These are phyloP conservation scores for Pithys albifrons DNA, from an alignment of 2,113 vertebrate species.

Conservation along the genomic window DNA sequence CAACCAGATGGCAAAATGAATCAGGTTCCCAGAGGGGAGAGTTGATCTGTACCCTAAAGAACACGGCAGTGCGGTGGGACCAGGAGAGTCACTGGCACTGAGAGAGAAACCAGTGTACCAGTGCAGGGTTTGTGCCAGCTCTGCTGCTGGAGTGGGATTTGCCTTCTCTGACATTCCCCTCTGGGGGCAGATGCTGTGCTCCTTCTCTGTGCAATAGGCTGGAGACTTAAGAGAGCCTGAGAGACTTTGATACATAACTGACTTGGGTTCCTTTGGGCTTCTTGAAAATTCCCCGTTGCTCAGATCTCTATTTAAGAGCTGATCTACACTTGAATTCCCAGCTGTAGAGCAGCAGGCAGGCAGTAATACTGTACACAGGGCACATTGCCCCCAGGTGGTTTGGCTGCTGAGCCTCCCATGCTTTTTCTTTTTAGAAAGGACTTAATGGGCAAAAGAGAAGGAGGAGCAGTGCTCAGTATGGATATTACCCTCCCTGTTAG, in stretches of 20 bases:
- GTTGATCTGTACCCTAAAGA: not conserved
- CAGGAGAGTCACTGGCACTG: not conserved
- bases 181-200: not conserved
- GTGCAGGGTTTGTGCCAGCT: not conserved
- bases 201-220: not conserved
- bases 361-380: not conserved
- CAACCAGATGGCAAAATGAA: not conserved
- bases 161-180: not conserved
- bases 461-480: not conserved
- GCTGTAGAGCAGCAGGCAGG: not conserved
- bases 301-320: not conserved
- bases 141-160: not conserved
- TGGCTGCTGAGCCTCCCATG: not conserved
- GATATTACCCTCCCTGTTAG: not conserved
- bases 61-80: fast-evolving
- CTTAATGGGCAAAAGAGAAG: not conserved
- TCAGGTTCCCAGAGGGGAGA: not conserved
- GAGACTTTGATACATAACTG: not conserved
- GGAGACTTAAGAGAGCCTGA: not conserved
- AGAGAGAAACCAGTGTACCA: fast-evolving
- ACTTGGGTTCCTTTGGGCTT: not conserved
- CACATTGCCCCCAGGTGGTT: not conserved
- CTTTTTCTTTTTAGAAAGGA: not conserved
- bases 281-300: not conserved
- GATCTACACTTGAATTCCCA: not conserved